Evolutionary conservation across 1,140 invertebrate species (phyloP), one percentile per base, ranked within the genome.

Genomic region (Delia radicum): DNA sequence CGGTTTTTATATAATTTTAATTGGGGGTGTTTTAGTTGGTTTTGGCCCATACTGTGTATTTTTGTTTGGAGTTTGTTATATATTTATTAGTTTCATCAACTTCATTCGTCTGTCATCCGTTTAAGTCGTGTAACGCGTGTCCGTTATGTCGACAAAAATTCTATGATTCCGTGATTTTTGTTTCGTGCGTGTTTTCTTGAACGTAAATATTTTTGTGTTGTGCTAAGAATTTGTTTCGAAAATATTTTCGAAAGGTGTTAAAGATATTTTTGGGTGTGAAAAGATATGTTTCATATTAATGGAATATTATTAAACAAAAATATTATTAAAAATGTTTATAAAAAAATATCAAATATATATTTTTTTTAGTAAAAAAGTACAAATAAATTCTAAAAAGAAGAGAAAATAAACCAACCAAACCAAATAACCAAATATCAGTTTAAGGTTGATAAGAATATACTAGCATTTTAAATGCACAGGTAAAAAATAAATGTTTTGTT

Each of bases 91-190:
- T 69, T 31, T 3, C 65, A 69, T 69, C 65, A 69, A 69, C 65
- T 33, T 69, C 65, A 69, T 69, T 69, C 65, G 65, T 69, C 65
- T 69, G 65, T 69, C 65, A 69, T 69, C 65, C 31, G n/a, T 18
- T 55, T 18, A 55, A 55, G 48, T n/a, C 48, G 29, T 69, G 37
- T 33, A 69, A 69, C 65, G 65, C 65, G 65, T 69, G 21, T 69
- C 31, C 21, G 29, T 69, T 29, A n/a, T 15, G 29, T 28, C 1
- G 7, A 65, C n/a, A 65, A 13, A 29, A 65, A 13, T 65, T 65
- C 29, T 29, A 65, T 65, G 62, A 15, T 65, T 65, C 26, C 24
- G 7, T 13, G 8, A n/a, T n/a, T n/a, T n/a, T 31, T 15, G 37
- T 42, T 42, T 42, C 7, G n/a, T 42, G 12, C 65, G 29, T 69